Conservation (phyloP, 30 jellyfish, hydroid and myxozoan species). For the Chrysaora quinquecirrha region DNA sequence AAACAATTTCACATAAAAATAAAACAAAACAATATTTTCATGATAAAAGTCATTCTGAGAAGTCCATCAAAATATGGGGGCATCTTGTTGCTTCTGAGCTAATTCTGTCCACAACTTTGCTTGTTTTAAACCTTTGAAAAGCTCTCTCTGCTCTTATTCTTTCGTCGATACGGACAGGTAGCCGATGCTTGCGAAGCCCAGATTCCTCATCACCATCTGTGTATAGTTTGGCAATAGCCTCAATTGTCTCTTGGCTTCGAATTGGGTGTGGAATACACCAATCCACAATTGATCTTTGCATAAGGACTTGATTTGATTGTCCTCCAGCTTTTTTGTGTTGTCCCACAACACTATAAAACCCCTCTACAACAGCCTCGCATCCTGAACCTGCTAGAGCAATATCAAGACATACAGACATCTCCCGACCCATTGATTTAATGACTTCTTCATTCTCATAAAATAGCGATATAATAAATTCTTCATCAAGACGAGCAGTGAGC, state of each 20-base stretch:
- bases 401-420: constrained; percentile 11
- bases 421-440: constrained; percentile 13
- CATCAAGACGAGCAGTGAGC: constrained; percentile 8
- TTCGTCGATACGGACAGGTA: constrained; percentile 7
- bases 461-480: neutral
- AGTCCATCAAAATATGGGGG: constrained; percentile 17
- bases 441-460: constrained; percentile 10
- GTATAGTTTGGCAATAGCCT: constrained; percentile 6
- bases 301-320: constrained; percentile 22
- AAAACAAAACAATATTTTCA: constrained; percentile 12
- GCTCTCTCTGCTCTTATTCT: constrained; percentile 17
- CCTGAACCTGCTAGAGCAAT: constrained; percentile 25
- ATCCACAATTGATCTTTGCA: constrained; percentile 20
- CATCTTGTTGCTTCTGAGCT: constrained; percentile 17
- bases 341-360: constrained; percentile 21
- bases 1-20: constrained; percentile 10
- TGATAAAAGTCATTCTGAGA: constrained; percentile 1
- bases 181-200: constrained; percentile 8
- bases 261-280: constrained; percentile 21
- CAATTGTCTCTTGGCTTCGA: constrained; percentile 1
- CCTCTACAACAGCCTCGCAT: constrained; percentile 31
- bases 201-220: constrained; percentile 6
- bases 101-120: constrained; percentile 3
- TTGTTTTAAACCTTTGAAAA: constrained; percentile 9
- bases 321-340: constrained; percentile 26